Evolutionary conservation across 2,888 invertebrate genomes (phyloP), one percentile per base, ranked within the genome.

Genomic region (Tryphoninae sp.): DNA sequence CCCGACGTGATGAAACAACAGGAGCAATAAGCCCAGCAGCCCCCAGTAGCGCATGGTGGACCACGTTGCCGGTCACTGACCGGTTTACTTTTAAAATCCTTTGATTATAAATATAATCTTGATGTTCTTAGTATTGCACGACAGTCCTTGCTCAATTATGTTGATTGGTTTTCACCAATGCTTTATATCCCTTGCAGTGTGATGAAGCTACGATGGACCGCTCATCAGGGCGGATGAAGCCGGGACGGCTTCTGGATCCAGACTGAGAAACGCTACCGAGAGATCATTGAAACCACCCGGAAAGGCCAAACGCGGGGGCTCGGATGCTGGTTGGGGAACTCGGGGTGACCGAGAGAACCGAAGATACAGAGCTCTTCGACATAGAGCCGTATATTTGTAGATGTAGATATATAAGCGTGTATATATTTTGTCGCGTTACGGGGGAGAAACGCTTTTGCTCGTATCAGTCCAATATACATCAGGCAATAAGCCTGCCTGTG

Each of bases 181-280:
- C 11, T 40, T 16, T 45, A 13, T 65, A 59, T 51, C 42, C 33
- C 42, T 42, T 19, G 22, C 58, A 42, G 51, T 68, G 65, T 26
- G 68, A 26, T 73, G 53, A 40, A 45, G 49, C 40, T 19, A 59
- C 19, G 23, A 65, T 49, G 42, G 76, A 53, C 49, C 55, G 62
- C 69, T 72, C 77, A 22, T 78, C 16, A 78, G 53, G 71, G 79
- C 77, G 74, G 80, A 87, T 86, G 87, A 84, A 88, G 87, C 88
- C 84, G 84, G 86, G 73, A 62, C 87, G 88, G 88, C 88, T 89
- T 88, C 88, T 89, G 88, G 84, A 84, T 86, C 84, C 85, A 85
- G 88, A 91, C 90, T 91, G 89, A 86, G 83, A 69, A 61, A 55
- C 76, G 71, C 81, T 78, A 79, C 67, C 49, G 82, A 67, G 81